A percentile compares a stretch with the other conserved stretches of the same genome.
Conservation (phyloP, 2,888 invertebrate genomes). For the Megastigmus dorsalis region DNA sequence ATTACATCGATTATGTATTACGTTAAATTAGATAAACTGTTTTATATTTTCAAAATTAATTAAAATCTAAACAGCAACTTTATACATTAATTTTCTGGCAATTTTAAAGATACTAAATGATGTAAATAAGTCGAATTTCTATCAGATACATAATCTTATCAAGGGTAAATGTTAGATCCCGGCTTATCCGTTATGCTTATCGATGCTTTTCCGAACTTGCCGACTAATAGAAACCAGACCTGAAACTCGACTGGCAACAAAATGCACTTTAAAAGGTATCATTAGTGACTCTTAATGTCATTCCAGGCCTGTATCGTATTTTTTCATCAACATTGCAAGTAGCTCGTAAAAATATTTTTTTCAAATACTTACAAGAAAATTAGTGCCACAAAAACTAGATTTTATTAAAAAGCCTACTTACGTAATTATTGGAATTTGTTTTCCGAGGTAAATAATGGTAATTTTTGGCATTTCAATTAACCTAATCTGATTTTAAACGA, state of each 20-base stretch:
- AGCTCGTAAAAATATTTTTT: too few relatives aligned
- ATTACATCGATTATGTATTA: background rate
- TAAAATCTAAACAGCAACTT: too few relatives aligned
- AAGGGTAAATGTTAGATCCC: slow-evolving; percentile 68
- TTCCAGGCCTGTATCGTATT: too few relatives aligned
- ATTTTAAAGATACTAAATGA: background rate
- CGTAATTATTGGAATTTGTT: too few relatives aligned
- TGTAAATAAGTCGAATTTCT: slow-evolving; percentile 19
- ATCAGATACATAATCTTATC: slow-evolving; percentile 49
- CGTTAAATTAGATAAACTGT: too few relatives aligned
- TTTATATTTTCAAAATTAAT: background rate
- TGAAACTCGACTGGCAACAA: background rate
- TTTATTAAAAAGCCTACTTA: too few relatives aligned
- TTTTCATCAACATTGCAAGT: too few relatives aligned
- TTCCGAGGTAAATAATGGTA: too few relatives aligned
- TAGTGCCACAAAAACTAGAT: too few relatives aligned
- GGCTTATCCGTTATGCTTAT: slow-evolving; percentile 65
- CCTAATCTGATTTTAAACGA: background rate
- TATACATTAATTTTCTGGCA: too few relatives aligned
- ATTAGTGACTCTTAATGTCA: too few relatives aligned
- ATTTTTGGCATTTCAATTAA: background rate
- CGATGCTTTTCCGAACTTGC: slow-evolving; percentile 55
- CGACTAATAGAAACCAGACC: background rate
- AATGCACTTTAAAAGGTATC: slow-evolving; percentile 25
- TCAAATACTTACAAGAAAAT: too few relatives aligned